Evolutionary conservation across 2,888 invertebrate genomes (phyloP), one percentile per base, ranked within the genome.

Genomic region (Alentia gelatinosa): DNA sequence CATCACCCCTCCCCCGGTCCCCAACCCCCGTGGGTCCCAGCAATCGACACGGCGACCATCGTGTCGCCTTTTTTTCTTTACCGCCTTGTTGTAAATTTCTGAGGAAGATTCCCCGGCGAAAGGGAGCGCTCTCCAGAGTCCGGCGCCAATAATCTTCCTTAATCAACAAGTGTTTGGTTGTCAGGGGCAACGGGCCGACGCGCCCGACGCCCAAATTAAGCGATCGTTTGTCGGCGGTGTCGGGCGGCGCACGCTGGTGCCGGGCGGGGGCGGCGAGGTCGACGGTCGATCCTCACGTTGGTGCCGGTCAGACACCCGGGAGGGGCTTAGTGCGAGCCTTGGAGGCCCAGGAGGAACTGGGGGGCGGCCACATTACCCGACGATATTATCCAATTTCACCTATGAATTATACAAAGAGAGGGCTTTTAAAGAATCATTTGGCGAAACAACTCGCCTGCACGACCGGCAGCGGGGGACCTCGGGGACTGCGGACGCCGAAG

Each of bases 371-470:
- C 89, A 89, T 89, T 89, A 89, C 56, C 56, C 30, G 63, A 15
- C 56, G 89, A 89, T 89, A 89, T 89, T 89, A 89, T 89, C 89
- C 89, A 89, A 89, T 89, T 89, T 89, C 89, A 89, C 56, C 89
- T 63, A 89, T 89, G 89, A 89, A 89, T 89, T 89, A 89, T 89
- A 89, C 89, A 89, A 89, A 89, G 89, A 89, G 89, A 89, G 89
- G 63, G 89, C 89, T 89, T 89, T 89, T 89, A 89, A 89, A 89
- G 89, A 89, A 89, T 89, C 89, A 89, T 89, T 89, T 89, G 89
- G 89, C 89, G 50, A 89, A 89, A 89, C 89, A 89, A 89, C 89
- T 89, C 39, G 89, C 56, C 37, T 33, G 89, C 63, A 39, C 56
- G 86, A 79, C 86, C 86, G 42, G 86, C 79, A n/a, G 35, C 37